Conservation (phyloP, 64 coral and sea anemone genomes). For the Stichodactyla helianthus region DNA sequence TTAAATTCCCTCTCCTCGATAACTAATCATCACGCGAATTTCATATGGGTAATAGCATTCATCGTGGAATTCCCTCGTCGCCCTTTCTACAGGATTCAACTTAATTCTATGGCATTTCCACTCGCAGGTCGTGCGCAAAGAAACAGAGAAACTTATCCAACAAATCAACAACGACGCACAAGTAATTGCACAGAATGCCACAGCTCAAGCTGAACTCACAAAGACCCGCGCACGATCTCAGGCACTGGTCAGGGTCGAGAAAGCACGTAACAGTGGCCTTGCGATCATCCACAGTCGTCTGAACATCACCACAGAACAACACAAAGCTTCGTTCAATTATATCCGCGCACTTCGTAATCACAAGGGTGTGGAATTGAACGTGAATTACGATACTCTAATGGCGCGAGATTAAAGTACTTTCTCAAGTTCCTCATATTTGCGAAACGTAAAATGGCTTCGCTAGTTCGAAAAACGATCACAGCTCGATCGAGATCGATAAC, state of each 20-base stretch:
- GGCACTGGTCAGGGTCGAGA: constrained; percentile 47
- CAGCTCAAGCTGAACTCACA: constrained; percentile 32
- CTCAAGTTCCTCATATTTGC: neutral
- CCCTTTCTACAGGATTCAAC: neutral
- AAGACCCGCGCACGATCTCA: constrained; percentile 33
- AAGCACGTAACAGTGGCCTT: constrained; percentile 42
- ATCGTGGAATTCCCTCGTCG: no score
- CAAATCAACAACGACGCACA: constrained; percentile 53
- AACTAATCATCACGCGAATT: no score
- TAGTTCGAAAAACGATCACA: no score
- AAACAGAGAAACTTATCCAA: constrained; percentile 50
- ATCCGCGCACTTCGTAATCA: constrained; percentile 46
- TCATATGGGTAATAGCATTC: no score
- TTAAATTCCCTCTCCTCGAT: no score
- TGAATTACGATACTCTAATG: constrained; percentile 58
- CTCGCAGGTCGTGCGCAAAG: constrained; percentile 46
- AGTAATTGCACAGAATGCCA: constrained; percentile 57
- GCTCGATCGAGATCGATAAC: no score
- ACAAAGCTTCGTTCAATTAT: constrained; percentile 73
- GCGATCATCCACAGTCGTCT: constrained; percentile 35
- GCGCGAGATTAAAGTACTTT: constrained; percentile 17
- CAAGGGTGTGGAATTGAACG: constrained; percentile 23
- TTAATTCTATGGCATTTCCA: neutral
- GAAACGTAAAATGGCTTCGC: no score
- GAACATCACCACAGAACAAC: constrained; percentile 53